Percentiles rank a stretch among this genome's conserved stretches.
phyloP scores from a whole-genome alignment of 2,113 vertebrate genomes.

The Galbula dea region DNA sequence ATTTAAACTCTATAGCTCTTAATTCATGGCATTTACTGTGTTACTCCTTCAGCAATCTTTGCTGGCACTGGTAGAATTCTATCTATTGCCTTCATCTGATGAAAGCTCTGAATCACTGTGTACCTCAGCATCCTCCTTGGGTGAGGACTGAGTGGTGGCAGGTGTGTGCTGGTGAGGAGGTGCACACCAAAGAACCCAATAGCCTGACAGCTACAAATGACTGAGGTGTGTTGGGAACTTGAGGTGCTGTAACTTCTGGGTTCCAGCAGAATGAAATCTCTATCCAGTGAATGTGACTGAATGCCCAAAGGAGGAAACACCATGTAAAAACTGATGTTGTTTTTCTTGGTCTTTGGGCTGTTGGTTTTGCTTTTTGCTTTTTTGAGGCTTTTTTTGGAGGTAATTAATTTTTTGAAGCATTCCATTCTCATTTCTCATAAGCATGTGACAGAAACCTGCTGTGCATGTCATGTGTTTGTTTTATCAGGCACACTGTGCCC shows the following conservation, averaged over 20 bases:
- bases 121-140: neutral
- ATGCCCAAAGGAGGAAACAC: neutral
- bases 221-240: neutral
- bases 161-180: neutral
- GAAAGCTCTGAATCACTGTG: neutral
- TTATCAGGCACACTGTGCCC: neutral
- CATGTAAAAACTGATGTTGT: neutral
- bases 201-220: neutral
- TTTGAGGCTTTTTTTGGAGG: neutral
- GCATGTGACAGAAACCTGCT: neutral
- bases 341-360: neutral
- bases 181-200: too few species aligned
- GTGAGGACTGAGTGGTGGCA: neutral
- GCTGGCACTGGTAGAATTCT: neutral
- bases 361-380: neutral
- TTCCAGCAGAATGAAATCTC: neutral
- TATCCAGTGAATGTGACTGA: neutral
- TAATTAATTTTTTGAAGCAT: neutral
- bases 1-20: neutral
- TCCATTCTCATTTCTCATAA: neutral
- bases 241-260: neutral
- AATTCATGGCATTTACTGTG: fast-evolving
- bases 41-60: neutral
- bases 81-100: too few species aligned
- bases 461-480: neutral